Percentiles rank a stretch among this genome's conserved stretches.
phyloP scores from a whole-genome alignment of 1,140 invertebrate species.

The Sarcophaga peregrina region DNA sequence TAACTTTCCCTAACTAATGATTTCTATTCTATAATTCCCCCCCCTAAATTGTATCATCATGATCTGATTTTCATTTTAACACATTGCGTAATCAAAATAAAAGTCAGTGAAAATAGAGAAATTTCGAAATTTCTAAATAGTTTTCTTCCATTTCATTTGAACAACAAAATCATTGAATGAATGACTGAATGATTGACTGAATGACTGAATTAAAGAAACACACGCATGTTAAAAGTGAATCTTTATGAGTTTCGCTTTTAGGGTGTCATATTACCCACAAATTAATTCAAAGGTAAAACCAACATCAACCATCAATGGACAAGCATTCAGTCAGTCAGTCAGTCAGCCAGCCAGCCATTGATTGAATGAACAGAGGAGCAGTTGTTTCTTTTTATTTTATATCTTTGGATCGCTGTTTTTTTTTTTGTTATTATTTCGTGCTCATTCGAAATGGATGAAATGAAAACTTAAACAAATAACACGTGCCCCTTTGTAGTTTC shows the following conservation, averaged over 20 bases:
- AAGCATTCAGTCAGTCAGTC: background rate
- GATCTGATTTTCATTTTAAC: background rate
- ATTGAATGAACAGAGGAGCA: too few species aligned
- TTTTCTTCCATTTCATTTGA: background rate
- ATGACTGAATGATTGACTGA: too few species aligned
- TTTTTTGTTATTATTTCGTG: background rate
- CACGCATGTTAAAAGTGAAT: conserved; percentile 13
- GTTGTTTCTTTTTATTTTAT: background rate
- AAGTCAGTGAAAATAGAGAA: background rate
- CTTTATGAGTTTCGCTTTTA: conserved; percentile 4
- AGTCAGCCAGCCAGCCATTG: too few species aligned
- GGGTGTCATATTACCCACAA: conserved; percentile 14
- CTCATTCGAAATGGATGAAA: background rate
- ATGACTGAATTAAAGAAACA: background rate
- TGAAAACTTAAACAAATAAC: conserved; percentile 30
- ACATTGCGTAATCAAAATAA: conserved; percentile 32
- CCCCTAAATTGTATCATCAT: background rate
- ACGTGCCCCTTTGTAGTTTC: conserved; percentile 23
- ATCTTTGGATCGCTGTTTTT: background rate
- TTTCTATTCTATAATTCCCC: too few species aligned
- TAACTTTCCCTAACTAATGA: background rate
- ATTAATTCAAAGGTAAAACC: conserved; percentile 23
- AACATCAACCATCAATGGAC: background rate
- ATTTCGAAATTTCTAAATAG: background rate
- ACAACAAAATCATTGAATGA: background rate